Evolutionary conservation across 2,797 vertebrate species (phyloP).

Genomic region (Australoheros facetus): DNA sequence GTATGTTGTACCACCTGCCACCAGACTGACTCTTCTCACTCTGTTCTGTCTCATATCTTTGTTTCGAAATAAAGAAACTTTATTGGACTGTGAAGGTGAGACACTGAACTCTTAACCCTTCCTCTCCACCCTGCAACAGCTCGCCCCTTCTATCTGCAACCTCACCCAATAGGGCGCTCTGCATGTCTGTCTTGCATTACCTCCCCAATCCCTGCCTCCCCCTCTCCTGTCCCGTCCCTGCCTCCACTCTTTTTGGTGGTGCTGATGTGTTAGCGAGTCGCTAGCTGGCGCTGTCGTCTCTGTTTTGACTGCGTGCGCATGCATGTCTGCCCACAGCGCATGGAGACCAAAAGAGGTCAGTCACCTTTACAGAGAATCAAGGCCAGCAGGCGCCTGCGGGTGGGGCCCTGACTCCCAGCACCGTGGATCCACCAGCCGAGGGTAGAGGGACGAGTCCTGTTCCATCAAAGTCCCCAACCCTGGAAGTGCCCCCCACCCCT

Average conservation of each 20-base stretch:
- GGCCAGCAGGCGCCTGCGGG: slow-evolving; percentile 69
- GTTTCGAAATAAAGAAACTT: slow-evolving; percentile 81
- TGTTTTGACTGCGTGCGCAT: slow-evolving; percentile 17
- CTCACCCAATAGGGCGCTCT: slow-evolving; percentile 72
- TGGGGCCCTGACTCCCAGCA: slow-evolving; percentile 27
- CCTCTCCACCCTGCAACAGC: slow-evolving; percentile 69
- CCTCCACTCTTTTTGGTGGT: slow-evolving; percentile 48
- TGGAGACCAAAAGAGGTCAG: slow-evolving; percentile 93
- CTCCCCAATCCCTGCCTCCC: slow-evolving; percentile 25
- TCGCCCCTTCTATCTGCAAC: slow-evolving; percentile 65
- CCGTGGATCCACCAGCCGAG: slow-evolving; percentile 58
- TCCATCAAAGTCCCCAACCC: slow-evolving; percentile 73
- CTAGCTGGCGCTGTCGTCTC: neutral
- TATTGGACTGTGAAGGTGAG: slow-evolving; percentile 85
- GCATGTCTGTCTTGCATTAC: slow-evolving; percentile 81
- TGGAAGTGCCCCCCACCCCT: slow-evolving; percentile 59
- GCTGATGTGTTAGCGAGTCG: slow-evolving; percentile 33
- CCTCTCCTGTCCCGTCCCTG: slow-evolving; percentile 31
- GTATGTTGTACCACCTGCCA: slow-evolving; percentile 55
- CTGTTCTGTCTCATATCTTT: slow-evolving; percentile 82
- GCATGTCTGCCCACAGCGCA: slow-evolving; percentile 69
- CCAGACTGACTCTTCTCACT: slow-evolving; percentile 80
- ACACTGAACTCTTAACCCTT: slow-evolving; percentile 58
- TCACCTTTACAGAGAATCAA: slow-evolving; percentile 93
- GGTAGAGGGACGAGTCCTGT: slow-evolving; percentile 68